Conservation (phyloP, 2,797 vertebrate genomes). For the Spea hammondii region DNA sequence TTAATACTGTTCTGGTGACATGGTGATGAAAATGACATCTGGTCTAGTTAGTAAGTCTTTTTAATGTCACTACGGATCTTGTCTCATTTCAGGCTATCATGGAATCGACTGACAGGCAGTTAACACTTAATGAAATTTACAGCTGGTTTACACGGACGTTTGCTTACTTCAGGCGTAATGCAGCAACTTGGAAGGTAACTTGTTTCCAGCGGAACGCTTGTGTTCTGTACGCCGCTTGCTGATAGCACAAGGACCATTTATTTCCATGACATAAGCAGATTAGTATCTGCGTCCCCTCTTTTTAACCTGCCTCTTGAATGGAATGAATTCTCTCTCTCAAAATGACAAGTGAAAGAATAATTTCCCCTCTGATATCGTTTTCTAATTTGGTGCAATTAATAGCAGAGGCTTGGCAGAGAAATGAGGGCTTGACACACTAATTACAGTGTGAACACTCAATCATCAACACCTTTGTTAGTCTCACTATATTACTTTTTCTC, state of each 20-base stretch:
- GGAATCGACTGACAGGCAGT: slow-evolving; percentile 98
- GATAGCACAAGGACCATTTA: slow-evolving; percentile 77
- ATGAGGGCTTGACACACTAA: slow-evolving; percentile 95
- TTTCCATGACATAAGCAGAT: slow-evolving; percentile 86
- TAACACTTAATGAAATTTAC: slow-evolving; percentile 99
- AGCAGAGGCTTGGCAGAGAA: slow-evolving; percentile 88
- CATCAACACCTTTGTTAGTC: slow-evolving; percentile 99
- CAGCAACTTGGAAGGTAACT: slow-evolving; percentile 97
- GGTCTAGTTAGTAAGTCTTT: slow-evolving; percentile 85
- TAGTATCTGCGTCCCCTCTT: slow-evolving; percentile 80
- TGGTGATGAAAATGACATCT: slow-evolving; percentile 68
- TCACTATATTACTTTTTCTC: slow-evolving; percentile 85
- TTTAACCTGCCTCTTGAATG: slow-evolving; percentile 84
- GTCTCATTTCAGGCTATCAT: slow-evolving; percentile 98
- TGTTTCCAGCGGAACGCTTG: slow-evolving; percentile 58
- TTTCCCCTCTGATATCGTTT: slow-evolving; percentile 96
- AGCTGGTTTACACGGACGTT: slow-evolving; percentile 99
- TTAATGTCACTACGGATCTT: slow-evolving; percentile 82
- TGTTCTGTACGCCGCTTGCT: slow-evolving; percentile 63
- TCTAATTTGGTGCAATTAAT: slow-evolving; percentile 99
- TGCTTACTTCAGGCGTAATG: slow-evolving; percentile 98
- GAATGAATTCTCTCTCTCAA: slow-evolving; percentile 85
- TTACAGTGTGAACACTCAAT: slow-evolving; percentile 99
- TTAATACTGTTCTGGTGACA: slow-evolving; percentile 81
- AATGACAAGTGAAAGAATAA: slow-evolving; percentile 98